Conservation (phyloP, 2,797 vertebrate genomes). For the Cottoperca gobio region DNA sequence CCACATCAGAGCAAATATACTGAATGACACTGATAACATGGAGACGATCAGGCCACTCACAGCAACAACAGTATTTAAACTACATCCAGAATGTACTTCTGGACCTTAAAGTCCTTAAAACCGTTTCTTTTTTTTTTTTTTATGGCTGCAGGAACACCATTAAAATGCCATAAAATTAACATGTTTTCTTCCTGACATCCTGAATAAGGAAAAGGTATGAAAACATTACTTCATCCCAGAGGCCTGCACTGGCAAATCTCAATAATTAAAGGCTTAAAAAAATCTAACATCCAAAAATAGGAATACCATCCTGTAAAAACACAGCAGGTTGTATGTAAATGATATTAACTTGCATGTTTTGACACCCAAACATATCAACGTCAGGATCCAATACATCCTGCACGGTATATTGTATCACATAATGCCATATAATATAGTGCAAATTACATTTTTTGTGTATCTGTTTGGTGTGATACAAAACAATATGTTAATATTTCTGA, state of each 20-base stretch:
- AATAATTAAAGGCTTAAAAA: conserved; percentile 23
- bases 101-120: not conserved
- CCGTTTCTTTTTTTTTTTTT: not conserved
- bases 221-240: conserved; percentile 38
- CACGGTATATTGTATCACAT: not conserved
- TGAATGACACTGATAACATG: not conserved
- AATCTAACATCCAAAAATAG: conserved; percentile 10
- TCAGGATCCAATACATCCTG: not conserved
- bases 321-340: not conserved
- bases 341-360: conserved; percentile 1
- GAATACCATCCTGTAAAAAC: not conserved
- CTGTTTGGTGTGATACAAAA: not conserved
- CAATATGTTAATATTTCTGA: not conserved
- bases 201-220: conserved; percentile 5
- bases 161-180: not conserved
- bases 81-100: not conserved
- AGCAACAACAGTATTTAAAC: not conserved
- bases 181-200: conserved; percentile 17
- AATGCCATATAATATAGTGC: not conserved
- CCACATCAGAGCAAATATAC: not conserved
- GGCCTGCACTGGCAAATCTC: conserved; percentile 10
- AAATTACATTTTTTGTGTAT: not conserved
- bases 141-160: not conserved
- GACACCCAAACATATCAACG: not conserved
- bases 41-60: not conserved